Conservation (phyloP, 2,797 vertebrate species). For the Leptodactylus fallax region DNA sequence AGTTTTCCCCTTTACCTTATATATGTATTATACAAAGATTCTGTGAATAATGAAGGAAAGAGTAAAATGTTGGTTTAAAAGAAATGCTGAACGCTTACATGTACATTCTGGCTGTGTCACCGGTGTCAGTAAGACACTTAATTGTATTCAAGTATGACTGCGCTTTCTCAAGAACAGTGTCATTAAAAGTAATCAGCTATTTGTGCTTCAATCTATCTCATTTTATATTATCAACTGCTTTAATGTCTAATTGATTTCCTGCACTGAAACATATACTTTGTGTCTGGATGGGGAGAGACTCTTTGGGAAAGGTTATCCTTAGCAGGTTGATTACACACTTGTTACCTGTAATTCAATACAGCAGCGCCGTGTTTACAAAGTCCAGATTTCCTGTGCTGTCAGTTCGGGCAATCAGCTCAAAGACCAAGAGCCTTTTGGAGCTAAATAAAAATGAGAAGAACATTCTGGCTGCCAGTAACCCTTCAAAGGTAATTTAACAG, state of each 20-base stretch:
- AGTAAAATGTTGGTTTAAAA: background rate
- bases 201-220: conserved; percentile 63
- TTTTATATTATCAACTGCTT: conserved; percentile 68
- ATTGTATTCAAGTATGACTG: conserved; percentile 51
- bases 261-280: conserved; percentile 66
- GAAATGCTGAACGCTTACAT: background rate
- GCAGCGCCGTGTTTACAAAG: conserved; percentile 75
- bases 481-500: conserved; percentile 79
- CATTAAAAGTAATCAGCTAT: conserved; percentile 64
- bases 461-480: conserved; percentile 77
- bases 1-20: no score
- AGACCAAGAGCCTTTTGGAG: conserved; percentile 77
- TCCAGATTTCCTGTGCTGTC: conserved; percentile 80
- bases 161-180: conserved; percentile 59
- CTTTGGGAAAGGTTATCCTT: conserved; percentile 68
- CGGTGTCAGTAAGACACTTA: conserved; percentile 48
- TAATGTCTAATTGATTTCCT: conserved; percentile 67
- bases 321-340: conserved; percentile 77
- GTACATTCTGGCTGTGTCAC: conserved; percentile 4
- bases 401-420: conserved; percentile 77
- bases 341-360: conserved; percentile 78
- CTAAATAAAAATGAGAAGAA: conserved; percentile 80
- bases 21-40: no score
- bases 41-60: no score
- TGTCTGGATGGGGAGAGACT: conserved; percentile 65